phyloP scores from a whole-genome alignment of 2,888 invertebrate genomes.

The Chalcis sispes region DNA sequence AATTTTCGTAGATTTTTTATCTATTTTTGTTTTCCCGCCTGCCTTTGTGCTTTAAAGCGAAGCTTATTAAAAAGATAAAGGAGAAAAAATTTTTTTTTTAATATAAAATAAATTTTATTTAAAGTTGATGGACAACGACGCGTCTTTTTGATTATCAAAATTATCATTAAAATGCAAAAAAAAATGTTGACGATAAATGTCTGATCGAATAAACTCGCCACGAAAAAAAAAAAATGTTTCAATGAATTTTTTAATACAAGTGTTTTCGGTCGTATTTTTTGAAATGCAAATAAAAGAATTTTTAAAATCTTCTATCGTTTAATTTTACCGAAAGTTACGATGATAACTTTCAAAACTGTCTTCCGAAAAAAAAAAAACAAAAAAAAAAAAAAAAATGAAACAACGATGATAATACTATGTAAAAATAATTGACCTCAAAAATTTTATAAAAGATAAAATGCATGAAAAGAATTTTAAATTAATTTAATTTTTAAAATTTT shows the following conservation, averaged over 20 bases:
- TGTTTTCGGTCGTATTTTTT: background rate
- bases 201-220: background rate
- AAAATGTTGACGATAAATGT: background rate
- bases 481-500: constrained; percentile 1
- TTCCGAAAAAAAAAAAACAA: background rate
- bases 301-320: too few species aligned
- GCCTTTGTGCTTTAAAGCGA: background rate
- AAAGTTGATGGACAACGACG: background rate
- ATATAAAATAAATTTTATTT: too few species aligned
- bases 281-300: background rate
- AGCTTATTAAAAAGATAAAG: background rate
- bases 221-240: background rate
- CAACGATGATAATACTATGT: background rate
- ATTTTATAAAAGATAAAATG: background rate
- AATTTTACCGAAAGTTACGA: background rate
- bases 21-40: too few species aligned
- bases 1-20: constrained; percentile 26
- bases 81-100: too few species aligned
- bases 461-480: constrained; percentile 10
- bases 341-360: background rate
- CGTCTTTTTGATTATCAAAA: too few species aligned
- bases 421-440: constrained; percentile 1
- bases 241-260: background rate
- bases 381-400: too few species aligned
- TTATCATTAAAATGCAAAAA: too few species aligned